phyloP scores from a whole-genome alignment of 2,888 invertebrate species.

The Hypomecis atomaria region DNA sequence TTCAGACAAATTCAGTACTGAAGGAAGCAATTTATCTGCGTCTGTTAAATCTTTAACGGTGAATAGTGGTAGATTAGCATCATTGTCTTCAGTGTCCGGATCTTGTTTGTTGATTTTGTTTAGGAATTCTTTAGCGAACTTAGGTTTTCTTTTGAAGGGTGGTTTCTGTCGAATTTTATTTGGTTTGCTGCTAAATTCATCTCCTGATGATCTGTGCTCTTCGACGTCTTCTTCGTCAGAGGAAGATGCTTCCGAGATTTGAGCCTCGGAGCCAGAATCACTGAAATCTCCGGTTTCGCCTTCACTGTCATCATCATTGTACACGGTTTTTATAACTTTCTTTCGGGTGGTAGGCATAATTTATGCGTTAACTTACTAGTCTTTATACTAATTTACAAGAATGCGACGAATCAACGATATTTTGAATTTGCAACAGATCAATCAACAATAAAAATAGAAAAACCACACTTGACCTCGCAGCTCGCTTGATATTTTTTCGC shows the following conservation, averaged over 20 bases:
- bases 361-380: not conserved
- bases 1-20: slow-evolving; percentile 77
- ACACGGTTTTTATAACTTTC: slow-evolving; percentile 73
- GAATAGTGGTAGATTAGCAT: slow-evolving; percentile 51
- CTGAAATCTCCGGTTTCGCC: slow-evolving; percentile 72
- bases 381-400: not conserved
- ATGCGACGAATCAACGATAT: not conserved
- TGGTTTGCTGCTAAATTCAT: slow-evolving; percentile 57
- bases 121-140: slow-evolving; percentile 62
- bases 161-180: slow-evolving; percentile 37
- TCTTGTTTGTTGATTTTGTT: slow-evolving; percentile 64
- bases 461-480: too few species aligned
- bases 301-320: slow-evolving; percentile 74
- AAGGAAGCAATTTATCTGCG: slow-evolving; percentile 74
- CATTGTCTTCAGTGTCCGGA: slow-evolving; percentile 49
- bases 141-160: slow-evolving; percentile 47
- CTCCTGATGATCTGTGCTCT: slow-evolving; percentile 59
- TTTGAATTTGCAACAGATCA: not conserved
- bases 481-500: too few species aligned
- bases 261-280: slow-evolving; percentile 81
- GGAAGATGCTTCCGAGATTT: slow-evolving; percentile 68
- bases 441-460: too few species aligned
- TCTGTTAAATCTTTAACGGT: slow-evolving; percentile 76
- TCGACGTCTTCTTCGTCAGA: slow-evolving; percentile 51
- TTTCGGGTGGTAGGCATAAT: slow-evolving; percentile 73